phyloP scores from a whole-genome alignment of 1,140 invertebrate genomes.

The Elysia chlorotica region DNA sequence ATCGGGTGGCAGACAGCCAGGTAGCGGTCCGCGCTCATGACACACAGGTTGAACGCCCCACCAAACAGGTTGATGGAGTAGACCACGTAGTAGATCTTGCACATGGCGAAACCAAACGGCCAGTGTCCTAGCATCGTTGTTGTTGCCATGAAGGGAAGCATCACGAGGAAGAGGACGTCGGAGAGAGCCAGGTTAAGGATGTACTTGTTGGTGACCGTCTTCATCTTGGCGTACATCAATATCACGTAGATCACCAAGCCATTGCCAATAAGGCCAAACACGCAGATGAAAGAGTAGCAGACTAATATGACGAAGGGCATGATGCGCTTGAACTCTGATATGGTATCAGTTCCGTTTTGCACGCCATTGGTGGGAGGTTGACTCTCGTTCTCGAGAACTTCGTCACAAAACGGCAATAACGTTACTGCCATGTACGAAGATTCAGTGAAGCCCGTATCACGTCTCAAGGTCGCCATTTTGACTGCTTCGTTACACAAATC shows the following conservation, averaged over 20 bases:
- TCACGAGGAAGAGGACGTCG: conserved; percentile 91
- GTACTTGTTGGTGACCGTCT: conserved; percentile 96
- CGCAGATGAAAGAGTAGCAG: conserved; percentile 73
- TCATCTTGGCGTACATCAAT: conserved; percentile 85
- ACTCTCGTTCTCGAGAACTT: too few relatives aligned
- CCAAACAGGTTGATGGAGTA: conserved; percentile 97
- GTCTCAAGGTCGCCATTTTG: too few relatives aligned
- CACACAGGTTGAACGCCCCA: conserved; percentile 88
- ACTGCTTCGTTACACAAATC: too few relatives aligned
- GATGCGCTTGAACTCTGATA: too few relatives aligned
- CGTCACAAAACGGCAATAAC: too few relatives aligned
- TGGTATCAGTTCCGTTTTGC: too few relatives aligned
- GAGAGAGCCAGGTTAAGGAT: conserved; percentile 94
- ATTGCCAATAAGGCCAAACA: conserved; percentile 89
- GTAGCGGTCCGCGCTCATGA: conserved; percentile 96
- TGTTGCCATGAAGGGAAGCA: conserved; percentile 88
- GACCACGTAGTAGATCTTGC: conserved; percentile 83
- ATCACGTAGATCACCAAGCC: conserved; percentile 95
- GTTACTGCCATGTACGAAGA: too few relatives aligned
- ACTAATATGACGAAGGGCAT: conserved; percentile 9
- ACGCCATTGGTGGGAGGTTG: too few relatives aligned
- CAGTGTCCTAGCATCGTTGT: conserved; percentile 84
- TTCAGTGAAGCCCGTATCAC: too few relatives aligned
- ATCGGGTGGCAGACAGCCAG: conserved; percentile 96
- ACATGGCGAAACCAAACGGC: conserved; percentile 90